A percentile compares a stretch with the other conserved stretches of the same genome.
These are phyloP conservation scores for Cyclargus thomasi DNA, from an alignment of 1,140 invertebrate genomes.

Conservation along the genomic window DNA sequence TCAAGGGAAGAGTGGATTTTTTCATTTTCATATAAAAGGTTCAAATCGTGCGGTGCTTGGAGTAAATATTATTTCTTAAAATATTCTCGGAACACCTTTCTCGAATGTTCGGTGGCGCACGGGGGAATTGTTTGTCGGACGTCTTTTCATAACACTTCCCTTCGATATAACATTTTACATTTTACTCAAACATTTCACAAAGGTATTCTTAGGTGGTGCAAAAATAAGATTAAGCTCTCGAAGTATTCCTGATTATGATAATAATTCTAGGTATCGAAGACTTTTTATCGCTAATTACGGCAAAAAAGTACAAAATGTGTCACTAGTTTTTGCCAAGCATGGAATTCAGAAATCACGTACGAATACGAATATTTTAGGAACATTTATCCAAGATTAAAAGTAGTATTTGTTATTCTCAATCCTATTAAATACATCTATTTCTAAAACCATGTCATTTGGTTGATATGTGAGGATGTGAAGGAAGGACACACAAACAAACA, in stretches of 20 bases:
- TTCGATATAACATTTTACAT: slow-evolving; percentile 3
- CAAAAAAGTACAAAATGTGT: no score
- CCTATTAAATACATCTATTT: no score
- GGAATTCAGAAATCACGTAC: no score
- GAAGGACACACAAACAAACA: no score
- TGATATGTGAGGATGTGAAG: no score
- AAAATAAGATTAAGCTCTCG: neutral
- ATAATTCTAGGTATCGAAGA: neutral
- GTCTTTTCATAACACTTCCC: neutral
- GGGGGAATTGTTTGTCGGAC: slow-evolving; percentile 2
- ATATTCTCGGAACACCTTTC: slow-evolving; percentile 2
- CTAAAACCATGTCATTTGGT: no score
- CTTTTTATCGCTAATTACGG: no score
- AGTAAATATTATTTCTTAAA: slow-evolving; percentile 2
- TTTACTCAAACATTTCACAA: neutral
- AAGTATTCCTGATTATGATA: neutral
- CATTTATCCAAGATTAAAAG: no score
- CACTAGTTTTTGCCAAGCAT: no score
- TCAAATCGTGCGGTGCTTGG: neutral
- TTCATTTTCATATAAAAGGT: slow-evolving; percentile 1
- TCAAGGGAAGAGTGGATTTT: neutral
- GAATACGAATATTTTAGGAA: no score
- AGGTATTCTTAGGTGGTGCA: neutral
- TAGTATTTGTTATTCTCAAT: no score
- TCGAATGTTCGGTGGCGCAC: neutral